Evolutionary conservation across 2,888 invertebrate genomes (phyloP).

Genomic region (Parapristionchus giblindavisi): DNA sequence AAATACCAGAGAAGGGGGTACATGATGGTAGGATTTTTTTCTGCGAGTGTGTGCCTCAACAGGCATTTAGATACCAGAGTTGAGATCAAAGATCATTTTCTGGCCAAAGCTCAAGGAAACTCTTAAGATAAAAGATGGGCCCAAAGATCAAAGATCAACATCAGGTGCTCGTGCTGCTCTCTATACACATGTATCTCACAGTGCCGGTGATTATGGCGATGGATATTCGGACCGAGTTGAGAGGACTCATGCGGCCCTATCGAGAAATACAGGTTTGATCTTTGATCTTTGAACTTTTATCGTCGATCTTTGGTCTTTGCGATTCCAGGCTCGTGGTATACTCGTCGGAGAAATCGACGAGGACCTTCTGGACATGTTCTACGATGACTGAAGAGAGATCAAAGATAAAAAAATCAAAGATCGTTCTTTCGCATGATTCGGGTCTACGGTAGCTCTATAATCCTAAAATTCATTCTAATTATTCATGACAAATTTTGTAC

Average conservation of each 20-base stretch:
- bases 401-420: no score
- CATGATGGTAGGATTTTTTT: no score
- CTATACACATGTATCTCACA: conserved; percentile 57
- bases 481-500: not conserved
- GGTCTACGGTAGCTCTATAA: not conserved
- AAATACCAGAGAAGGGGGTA: no score
- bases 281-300: not conserved
- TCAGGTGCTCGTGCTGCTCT: conserved; percentile 50
- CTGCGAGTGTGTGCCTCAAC: no score
- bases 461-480: not conserved
- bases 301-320: not conserved
- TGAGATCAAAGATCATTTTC: no score
- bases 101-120: no score
- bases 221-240: conserved; percentile 42
- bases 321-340: conserved; percentile 53
- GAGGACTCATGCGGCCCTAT: conserved; percentile 38
- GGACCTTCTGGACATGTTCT: conserved; percentile 55
- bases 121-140: no score
- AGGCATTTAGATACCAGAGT: no score
- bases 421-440: no score
- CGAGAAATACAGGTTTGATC: conserved; percentile 29
- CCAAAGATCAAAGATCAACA: no score
- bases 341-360: conserved; percentile 58
- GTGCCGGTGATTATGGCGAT: conserved; percentile 57
- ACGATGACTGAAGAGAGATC: conserved; percentile 41